Evolutionary conservation across 2,888 invertebrate genomes (phyloP).

Genomic region (Amphipyra berbera): DNA sequence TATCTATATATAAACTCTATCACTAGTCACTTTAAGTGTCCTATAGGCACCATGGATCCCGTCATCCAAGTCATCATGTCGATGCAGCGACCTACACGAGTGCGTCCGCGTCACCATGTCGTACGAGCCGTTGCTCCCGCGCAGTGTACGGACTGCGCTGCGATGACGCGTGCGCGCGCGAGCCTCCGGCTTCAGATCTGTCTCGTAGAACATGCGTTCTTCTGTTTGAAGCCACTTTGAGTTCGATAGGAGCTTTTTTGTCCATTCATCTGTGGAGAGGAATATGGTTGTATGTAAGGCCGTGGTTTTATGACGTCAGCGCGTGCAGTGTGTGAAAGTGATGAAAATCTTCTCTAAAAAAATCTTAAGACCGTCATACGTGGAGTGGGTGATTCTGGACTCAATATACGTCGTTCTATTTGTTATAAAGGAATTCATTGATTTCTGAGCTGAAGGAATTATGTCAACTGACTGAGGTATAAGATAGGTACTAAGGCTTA

Average conservation of each 20-base stretch:
- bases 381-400: too few species aligned
- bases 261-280: slow-evolving; percentile 90
- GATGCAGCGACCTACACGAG: slow-evolving; percentile 79
- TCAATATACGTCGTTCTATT: too few species aligned
- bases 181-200: slow-evolving; percentile 79
- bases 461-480: too few species aligned
- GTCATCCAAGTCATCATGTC: slow-evolving; percentile 78
- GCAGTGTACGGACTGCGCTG: slow-evolving; percentile 72
- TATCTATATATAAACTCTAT: slow-evolving; percentile 66
- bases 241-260: slow-evolving; percentile 92
- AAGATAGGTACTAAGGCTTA: too few species aligned
- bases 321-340: too few species aligned
- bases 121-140: slow-evolving; percentile 76
- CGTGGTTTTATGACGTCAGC: too few species aligned
- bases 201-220: slow-evolving; percentile 86
- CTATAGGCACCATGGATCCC: slow-evolving; percentile 82
- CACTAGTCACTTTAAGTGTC: slow-evolving; percentile 74
- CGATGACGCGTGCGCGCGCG: slow-evolving; percentile 69
- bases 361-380: too few species aligned
- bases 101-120: slow-evolving; percentile 82
- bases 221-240: slow-evolving; percentile 93
- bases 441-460: too few species aligned
- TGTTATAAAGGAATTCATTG: too few species aligned
- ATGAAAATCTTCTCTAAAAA: too few species aligned
- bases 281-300: not conserved